These are phyloP conservation scores for Electrona antarctica DNA, from an alignment of 2,113 vertebrate genomes.

Conservation along the genomic window DNA sequence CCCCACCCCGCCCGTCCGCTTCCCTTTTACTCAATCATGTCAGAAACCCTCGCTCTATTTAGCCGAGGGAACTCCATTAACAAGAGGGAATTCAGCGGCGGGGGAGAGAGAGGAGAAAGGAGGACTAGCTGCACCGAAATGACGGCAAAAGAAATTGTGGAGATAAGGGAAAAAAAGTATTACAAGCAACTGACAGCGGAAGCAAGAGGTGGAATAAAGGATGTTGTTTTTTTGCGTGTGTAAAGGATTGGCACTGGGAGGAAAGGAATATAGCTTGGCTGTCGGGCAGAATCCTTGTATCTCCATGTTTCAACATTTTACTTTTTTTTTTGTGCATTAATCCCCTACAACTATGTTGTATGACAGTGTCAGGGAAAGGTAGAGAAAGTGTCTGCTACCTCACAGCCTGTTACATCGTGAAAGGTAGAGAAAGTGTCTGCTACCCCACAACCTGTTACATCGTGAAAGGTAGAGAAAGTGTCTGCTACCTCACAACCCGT, in stretches of 20 bases:
- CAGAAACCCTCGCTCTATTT: slow-evolving; percentile 65
- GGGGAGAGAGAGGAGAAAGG: slow-evolving; percentile 23
- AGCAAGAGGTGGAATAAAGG: slow-evolving; percentile 41
- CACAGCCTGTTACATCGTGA: too few species aligned
- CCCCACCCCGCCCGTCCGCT: slow-evolving; percentile 47
- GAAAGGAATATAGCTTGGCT: neutral
- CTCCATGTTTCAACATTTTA: too few species aligned
- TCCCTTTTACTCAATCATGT: slow-evolving; percentile 69
- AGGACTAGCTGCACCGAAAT: slow-evolving; percentile 52
- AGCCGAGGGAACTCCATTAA: slow-evolving; percentile 69
- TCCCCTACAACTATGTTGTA: too few species aligned
- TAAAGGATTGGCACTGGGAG: neutral
- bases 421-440: too few species aligned
- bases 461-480: too few species aligned
- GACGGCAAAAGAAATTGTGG: slow-evolving; percentile 29
- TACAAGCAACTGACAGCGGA: slow-evolving; percentile 33
- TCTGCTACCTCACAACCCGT: too few species aligned
- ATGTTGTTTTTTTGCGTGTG: neutral
- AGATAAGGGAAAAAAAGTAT: slow-evolving; percentile 19
- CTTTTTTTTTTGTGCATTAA: too few species aligned
- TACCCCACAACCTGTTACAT: too few species aligned
- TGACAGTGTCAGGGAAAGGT: too few species aligned
- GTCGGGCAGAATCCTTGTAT: too few species aligned
- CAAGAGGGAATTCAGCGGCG: slow-evolving; percentile 40
- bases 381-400: too few species aligned